Evolutionary conservation across 2,888 invertebrate genomes (phyloP), one percentile per base, ranked within the genome.

Genomic region (Xanthorhoe spadicearia): DNA sequence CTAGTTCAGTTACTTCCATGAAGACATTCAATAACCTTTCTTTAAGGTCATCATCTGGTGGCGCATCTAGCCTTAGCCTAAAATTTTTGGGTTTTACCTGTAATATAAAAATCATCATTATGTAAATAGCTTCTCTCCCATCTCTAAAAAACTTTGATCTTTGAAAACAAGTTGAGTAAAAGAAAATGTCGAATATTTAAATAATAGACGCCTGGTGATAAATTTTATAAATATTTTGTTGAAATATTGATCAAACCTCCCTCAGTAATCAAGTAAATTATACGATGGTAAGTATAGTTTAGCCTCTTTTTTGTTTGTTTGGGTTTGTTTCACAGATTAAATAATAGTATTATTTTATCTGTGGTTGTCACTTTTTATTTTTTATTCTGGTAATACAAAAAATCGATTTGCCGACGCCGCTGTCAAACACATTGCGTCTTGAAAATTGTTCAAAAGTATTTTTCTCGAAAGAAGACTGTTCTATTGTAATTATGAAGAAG

Each of bases 401-500:
- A 77, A 90, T 89, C 82, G 88, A 89, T 89, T 86, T 80, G 32
- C 77, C 83, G 87, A 86, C 83, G 85, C 84, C 78, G 32, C 32
- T 86, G 86, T 85, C 84, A 86, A 82, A 75, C 69, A 83, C 84
- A 83, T 84, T 83, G 81, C 74, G 79, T 77, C 77, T 78, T 81
- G 80, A 71, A 80, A 78, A 77, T 74, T 68, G 70, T 66, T 66
- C 28, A 58, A 68, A 74, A 69, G 58, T 64, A 72, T 70, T 71
- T 69, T 74, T 51, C 63, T 38, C 10, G n/a, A 56, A 46, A 55
- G 57, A 65, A 54, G 57, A 54, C 43, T 28, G 61, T 61, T 53
- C 23, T 32, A 62, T 61, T 61, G 43, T 61, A 71, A 88, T 82
- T 78, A 93, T 93, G 93, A 93, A 93, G 87, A 93, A 93, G 84